These are phyloP conservation scores for Mycteria americana DNA, from an alignment of 2,797 vertebrate genomes.

Conservation along the genomic window DNA sequence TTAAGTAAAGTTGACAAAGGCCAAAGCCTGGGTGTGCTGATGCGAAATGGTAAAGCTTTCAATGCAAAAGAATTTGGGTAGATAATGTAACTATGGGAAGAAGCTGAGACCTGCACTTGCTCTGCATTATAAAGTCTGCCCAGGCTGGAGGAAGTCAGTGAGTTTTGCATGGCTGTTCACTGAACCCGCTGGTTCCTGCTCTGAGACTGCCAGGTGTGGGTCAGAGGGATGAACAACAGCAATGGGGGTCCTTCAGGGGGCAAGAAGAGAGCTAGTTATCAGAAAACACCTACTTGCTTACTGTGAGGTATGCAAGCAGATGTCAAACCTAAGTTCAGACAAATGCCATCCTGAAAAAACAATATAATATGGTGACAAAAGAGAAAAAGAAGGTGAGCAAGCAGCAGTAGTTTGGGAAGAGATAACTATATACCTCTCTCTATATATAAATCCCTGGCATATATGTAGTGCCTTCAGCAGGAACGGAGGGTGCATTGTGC, in stretches of 20 bases:
- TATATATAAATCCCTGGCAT: not conserved
- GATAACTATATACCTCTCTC: not conserved
- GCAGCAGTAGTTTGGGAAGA: not conserved
- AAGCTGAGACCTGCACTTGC: not conserved
- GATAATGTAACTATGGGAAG: not conserved
- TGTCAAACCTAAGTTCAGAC: not conserved
- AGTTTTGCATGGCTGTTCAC: not conserved
- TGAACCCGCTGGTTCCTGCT: not conserved
- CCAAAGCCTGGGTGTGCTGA: not conserved
- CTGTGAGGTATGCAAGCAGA: not conserved
- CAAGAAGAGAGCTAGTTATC: not conserved
- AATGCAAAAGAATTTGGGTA: not conserved
- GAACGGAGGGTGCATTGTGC: not conserved
- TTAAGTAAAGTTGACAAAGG: slow-evolving; percentile 22
- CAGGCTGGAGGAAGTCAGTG: not conserved
- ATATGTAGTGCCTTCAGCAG: not conserved
- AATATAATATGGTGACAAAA: not conserved
- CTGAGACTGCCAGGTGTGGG: not conserved
- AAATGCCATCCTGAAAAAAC: not conserved
- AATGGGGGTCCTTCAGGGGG: not conserved
- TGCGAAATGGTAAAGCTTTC: slow-evolving; percentile 21
- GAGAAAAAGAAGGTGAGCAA: not conserved
- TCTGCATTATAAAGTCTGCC: not conserved
- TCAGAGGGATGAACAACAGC: not conserved
- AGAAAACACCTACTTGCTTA: not conserved